Conservation (phyloP, 2,888 invertebrate genomes). For the Trachelus iudaicus region DNA sequence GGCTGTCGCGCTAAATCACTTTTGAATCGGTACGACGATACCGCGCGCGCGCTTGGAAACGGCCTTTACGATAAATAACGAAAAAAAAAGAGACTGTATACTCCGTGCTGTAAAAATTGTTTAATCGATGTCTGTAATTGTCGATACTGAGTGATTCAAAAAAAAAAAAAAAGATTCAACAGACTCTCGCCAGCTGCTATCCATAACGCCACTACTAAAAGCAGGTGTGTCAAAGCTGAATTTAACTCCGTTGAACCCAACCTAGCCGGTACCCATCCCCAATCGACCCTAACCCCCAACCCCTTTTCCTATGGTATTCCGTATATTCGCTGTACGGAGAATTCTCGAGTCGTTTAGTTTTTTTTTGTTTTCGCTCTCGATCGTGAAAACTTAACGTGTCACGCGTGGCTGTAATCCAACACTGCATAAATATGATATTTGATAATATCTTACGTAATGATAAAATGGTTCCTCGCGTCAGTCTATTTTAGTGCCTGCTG, state of each 20-base stretch:
- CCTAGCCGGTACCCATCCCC: neutral
- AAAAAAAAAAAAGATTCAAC: neutral
- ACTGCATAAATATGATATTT: conserved; percentile 37
- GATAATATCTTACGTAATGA: conserved; percentile 4
- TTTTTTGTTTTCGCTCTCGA: conserved; percentile 31
- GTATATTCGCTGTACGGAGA: neutral
- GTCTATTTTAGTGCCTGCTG: neutral
- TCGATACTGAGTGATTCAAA: neutral
- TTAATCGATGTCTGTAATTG: neutral
- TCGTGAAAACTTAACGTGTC: conserved; percentile 18
- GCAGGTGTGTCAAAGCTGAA: neutral
- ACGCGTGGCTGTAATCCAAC: conserved; percentile 28
- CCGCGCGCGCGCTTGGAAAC: neutral
- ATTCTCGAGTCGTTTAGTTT: neutral
- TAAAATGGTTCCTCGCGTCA: neutral
- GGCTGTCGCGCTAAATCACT: neutral
- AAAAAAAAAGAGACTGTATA: neutral
- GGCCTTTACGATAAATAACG: neutral
- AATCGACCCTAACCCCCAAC: neutral
- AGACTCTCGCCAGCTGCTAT: neutral
- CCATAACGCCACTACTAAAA: neutral
- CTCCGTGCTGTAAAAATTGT: neutral
- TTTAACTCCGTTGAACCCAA: neutral
- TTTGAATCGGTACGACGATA: neutral
- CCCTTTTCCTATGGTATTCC: neutral